phyloP scores from a whole-genome alignment of 1,140 invertebrate species.

The Physella acuta region DNA sequence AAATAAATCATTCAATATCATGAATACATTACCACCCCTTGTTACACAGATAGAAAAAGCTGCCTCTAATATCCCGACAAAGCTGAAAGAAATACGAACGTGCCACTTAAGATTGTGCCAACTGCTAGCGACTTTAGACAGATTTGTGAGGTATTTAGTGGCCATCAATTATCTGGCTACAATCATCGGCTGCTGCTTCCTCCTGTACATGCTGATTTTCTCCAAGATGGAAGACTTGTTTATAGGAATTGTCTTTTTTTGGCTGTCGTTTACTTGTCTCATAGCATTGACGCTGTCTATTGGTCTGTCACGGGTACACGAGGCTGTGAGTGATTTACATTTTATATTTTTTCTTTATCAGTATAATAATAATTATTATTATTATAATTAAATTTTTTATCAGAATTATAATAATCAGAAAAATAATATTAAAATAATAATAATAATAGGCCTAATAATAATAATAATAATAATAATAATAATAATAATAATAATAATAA shows the following conservation, averaged over 20 bases:
- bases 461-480: too few relatives aligned
- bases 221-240: not conserved
- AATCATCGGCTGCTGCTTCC: not conserved
- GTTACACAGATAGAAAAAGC: not conserved
- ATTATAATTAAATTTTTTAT: too few relatives aligned
- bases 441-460: too few relatives aligned
- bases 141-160: not conserved
- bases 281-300: not conserved
- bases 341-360: too few relatives aligned
- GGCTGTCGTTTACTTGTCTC: not conserved
- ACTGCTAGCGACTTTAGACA: not conserved
- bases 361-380: too few relatives aligned
- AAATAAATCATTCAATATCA: too few relatives aligned
- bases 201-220: not conserved
- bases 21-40: not conserved
- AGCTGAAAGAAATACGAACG: not conserved
- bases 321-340: not conserved
- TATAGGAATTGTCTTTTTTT: not conserved
- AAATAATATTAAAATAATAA: too few relatives aligned
- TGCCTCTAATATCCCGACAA: not conserved
- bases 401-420: too few relatives aligned
- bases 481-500: too few relatives aligned
- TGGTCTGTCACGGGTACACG: not conserved
- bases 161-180: not conserved
- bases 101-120: not conserved